These are phyloP conservation scores for Colletes collaris DNA, from an alignment of 2,888 invertebrate genomes.

Conservation along the genomic window DNA sequence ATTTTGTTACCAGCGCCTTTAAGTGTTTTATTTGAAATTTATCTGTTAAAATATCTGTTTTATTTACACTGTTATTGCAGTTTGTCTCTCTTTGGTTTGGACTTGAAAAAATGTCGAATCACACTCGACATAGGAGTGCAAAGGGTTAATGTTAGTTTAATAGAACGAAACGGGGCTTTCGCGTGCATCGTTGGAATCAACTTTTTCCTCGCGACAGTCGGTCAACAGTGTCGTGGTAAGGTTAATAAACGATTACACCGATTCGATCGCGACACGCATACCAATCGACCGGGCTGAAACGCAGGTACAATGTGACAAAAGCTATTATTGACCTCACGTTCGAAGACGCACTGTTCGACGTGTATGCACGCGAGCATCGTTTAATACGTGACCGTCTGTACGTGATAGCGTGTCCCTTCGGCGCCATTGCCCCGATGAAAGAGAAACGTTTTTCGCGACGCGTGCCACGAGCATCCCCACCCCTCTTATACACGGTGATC, in stretches of 20 bases:
- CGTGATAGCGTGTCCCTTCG: slow-evolving; percentile 56
- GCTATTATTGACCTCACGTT: slow-evolving; percentile 40
- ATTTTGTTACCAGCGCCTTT: too few relatives aligned
- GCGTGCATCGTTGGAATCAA: not conserved
- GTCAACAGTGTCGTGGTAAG: slow-evolving; percentile 7
- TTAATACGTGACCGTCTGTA: slow-evolving; percentile 16
- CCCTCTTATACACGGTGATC: slow-evolving; percentile 28
- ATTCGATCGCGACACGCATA: slow-evolving; percentile 44
- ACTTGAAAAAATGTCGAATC: too few relatives aligned
- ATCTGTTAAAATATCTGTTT: too few relatives aligned
- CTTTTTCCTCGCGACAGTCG: slow-evolving; percentile 1
- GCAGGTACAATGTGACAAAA: not conserved
- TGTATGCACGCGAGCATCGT: too few relatives aligned
- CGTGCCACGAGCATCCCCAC: slow-evolving; percentile 58
- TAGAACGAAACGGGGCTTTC: not conserved
- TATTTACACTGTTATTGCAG: too few relatives aligned
- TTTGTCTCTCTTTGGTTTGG: too few relatives aligned
- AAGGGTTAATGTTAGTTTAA: too few relatives aligned
- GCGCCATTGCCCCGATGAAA: slow-evolving; percentile 58
- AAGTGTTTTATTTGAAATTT: too few relatives aligned
- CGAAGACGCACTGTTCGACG: too few relatives aligned
- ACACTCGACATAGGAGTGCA: too few relatives aligned
- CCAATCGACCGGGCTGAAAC: not conserved
- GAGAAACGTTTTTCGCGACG: slow-evolving; percentile 63
- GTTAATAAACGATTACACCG: slow-evolving; percentile 45